Conservation (phyloP, 2,113 vertebrate species). For the Microcebus murinus region DNA sequence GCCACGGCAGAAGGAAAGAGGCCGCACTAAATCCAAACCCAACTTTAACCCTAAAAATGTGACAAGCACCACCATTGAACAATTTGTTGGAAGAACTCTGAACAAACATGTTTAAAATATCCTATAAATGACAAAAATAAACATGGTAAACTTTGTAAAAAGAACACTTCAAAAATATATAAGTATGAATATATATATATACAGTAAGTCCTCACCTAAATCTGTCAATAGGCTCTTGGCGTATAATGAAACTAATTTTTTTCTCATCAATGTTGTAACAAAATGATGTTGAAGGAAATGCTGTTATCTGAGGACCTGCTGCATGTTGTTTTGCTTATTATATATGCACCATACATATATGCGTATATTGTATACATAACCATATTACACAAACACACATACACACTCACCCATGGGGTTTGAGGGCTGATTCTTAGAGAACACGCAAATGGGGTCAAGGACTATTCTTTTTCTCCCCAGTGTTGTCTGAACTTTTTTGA, state of each 20-base stretch:
- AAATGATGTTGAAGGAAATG: too few species aligned
- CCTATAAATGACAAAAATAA: conserved; percentile 32
- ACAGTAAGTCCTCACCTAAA: too few species aligned
- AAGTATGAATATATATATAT: neutral
- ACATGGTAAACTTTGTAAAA: neutral
- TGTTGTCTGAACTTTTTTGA: neutral
- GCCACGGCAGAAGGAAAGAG: neutral
- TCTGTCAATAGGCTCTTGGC: too few species aligned
- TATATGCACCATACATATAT: too few species aligned
- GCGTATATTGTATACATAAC: too few species aligned
- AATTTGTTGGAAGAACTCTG: conserved; percentile 33
- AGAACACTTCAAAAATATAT: neutral
- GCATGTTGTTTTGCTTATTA: too few species aligned
- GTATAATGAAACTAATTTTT: too few species aligned
- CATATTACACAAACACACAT: neutral
- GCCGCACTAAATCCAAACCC: neutral
- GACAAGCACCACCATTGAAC: neutral
- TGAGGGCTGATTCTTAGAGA: neutral
- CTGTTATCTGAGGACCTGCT: too few species aligned
- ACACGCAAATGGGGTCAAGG: neutral
- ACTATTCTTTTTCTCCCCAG: neutral
- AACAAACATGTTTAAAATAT: neutral
- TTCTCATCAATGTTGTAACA: too few species aligned
- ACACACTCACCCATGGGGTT: neutral
- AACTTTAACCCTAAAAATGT: neutral